phyloP scores from a whole-genome alignment of 30 jellyfish, hydroid and myxozoan species.

The Euphysa ruthae region DNA sequence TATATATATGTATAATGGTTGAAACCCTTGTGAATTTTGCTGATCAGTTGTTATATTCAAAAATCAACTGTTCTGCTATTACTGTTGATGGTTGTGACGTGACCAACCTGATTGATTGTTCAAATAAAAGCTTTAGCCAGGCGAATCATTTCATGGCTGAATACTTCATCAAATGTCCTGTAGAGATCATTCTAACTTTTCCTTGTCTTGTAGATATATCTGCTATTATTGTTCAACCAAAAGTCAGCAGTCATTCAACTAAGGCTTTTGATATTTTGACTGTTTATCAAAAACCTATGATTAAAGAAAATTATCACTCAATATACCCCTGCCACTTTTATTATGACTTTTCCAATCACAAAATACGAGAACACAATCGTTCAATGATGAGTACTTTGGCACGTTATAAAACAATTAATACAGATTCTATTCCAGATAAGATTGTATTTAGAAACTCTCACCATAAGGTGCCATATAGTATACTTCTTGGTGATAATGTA shows the following conservation, averaged over 20 bases:
- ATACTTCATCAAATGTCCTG: constrained; percentile 74
- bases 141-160: constrained; percentile 73
- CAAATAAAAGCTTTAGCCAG: neutral
- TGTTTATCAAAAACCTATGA: constrained; percentile 26
- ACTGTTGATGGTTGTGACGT: constrained; percentile 63
- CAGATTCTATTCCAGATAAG: neutral
- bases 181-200: constrained; percentile 58
- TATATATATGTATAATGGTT: too few species aligned
- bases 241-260: constrained; percentile 32
- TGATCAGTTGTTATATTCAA: constrained; percentile 30
- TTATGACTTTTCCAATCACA: constrained; percentile 33
- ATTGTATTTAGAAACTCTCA: neutral
- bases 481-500: too few species aligned
- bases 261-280: constrained; percentile 30
- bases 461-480: neutral
- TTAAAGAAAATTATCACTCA: neutral
- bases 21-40: constrained; percentile 32
- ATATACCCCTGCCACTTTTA: constrained; percentile 23
- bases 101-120: constrained; percentile 22
- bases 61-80: constrained; percentile 35
- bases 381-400: constrained; percentile 23
- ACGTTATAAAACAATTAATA: constrained; percentile 5
- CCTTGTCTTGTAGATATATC: constrained; percentile 73
- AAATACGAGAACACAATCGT: constrained; percentile 25
- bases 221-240: constrained; percentile 31